Conservation (phyloP, 2,888 invertebrate genomes). For the Eulithis testata region DNA sequence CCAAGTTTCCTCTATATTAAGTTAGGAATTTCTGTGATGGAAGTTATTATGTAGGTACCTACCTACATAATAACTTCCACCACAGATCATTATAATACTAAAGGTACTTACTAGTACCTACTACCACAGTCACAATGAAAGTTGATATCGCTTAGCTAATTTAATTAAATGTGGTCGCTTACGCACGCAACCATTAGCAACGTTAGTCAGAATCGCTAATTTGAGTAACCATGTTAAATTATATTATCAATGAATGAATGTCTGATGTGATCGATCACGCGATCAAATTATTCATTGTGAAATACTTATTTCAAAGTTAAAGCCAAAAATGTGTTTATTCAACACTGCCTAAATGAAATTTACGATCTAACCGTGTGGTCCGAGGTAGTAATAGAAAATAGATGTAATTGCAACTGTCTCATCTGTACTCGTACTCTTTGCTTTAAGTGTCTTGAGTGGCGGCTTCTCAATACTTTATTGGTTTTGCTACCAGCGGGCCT, state of each 20-base stretch:
- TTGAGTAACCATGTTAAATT: background rate
- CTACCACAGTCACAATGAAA: background rate
- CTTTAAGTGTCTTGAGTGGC: constrained; percentile 28
- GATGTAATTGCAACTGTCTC: background rate
- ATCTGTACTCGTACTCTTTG: constrained; percentile 21
- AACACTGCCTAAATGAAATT: too few relatives aligned
- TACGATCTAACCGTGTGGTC: too few relatives aligned
- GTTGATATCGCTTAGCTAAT: constrained; percentile 4
- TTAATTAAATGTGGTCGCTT: background rate
- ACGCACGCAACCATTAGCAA: background rate
- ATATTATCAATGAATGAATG: background rate
- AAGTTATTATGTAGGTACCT: too few relatives aligned
- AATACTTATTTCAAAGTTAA: too few relatives aligned
- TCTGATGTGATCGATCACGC: too few relatives aligned
- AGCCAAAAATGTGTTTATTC: too few relatives aligned
- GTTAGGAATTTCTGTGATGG: too few relatives aligned
- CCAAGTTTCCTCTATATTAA: too few relatives aligned
- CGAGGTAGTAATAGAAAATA: background rate
- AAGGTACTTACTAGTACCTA: too few relatives aligned
- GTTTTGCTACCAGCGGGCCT: constrained; percentile 54
- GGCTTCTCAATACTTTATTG: constrained; percentile 42
- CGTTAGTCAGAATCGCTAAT: background rate
- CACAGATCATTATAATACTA: too few relatives aligned
- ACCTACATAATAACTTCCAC: too few relatives aligned
- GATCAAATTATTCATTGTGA: too few relatives aligned